phyloP scores from a whole-genome alignment of 1,140 invertebrate genomes.

The Teleogryllus occipitalis region DNA sequence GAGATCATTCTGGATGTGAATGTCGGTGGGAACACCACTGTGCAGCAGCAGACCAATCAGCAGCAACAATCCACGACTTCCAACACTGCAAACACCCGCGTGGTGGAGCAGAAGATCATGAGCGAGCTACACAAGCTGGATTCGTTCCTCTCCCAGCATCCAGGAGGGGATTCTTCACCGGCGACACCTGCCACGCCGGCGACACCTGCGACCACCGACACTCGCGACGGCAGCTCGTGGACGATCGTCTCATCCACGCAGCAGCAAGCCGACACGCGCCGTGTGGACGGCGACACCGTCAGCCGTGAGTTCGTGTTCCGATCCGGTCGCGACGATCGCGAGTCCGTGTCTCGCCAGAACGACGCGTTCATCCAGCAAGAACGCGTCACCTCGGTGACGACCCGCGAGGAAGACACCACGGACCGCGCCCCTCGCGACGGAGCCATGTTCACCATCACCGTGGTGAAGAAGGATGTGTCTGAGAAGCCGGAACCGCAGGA shows the following conservation, averaged over 20 bases:
- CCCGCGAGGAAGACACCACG: neutral
- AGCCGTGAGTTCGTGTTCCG: constrained; percentile 16
- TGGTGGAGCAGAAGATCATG: constrained; percentile 31
- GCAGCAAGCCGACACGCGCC: neutral
- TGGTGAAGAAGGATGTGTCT: neutral
- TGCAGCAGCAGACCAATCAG: neutral
- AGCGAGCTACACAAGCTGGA: constrained; percentile 32
- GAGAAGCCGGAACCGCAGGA: neutral
- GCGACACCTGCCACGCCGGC: constrained; percentile 21
- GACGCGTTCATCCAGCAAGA: constrained; percentile 14
- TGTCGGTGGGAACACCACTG: neutral
- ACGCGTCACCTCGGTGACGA: neutral
- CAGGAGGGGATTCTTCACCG: constrained; percentile 23
- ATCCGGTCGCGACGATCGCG: neutral
- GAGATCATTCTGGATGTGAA: neutral
- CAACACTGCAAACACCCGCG: neutral
- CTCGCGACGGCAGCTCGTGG: constrained; percentile 26
- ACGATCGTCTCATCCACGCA: constrained; percentile 24
- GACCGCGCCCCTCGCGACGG: neutral
- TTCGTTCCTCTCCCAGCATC: constrained; percentile 28
- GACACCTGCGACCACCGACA: neutral
- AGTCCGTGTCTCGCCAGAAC: constrained; percentile 9
- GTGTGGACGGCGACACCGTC: neutral
- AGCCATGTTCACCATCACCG: neutral
- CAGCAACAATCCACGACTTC: neutral